Base-by-base conservation (phyloP, 1,140 invertebrate species). In the Drosophila saltans region DNA sequence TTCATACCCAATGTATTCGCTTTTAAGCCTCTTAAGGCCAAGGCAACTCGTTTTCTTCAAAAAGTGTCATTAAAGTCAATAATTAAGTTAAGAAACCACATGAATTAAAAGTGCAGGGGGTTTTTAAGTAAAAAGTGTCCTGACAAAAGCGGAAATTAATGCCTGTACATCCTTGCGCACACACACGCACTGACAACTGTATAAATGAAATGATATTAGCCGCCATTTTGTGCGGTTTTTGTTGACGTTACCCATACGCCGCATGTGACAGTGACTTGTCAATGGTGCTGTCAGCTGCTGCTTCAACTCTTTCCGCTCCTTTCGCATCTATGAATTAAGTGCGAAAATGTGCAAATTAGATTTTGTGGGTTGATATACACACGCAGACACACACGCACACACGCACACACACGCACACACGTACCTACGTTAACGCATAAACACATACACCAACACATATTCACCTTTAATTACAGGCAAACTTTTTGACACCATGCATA, bases 171-270 rank as follows among this genome's bases (percentile, higher is more conserved):
- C 40, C 41, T 56, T 26, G 26, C 45, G 9, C 45, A 26, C 21
- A 57, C 61, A 65, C 57, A 64, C 66, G 43, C 41, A 43, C 41
- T 68, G 56, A 69, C 56, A 66, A 52, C 63, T 73, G 65, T 82
- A 80, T 82, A 82, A 82, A 83, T 84, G 52, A 82, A 84, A 84
- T 82, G 59, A 76, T 82, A 80, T 84, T 80, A 74, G 67, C 66
- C 65, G 76, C 80, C 70, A 81, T 75, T 80, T 79, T 79, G 79
- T 65, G 66, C 52, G 56, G 33, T 61, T 72, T 70, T 68, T 65
- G 63, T 48, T 58, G 39, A 63, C 43, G 61, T 71, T 69, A 63
- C 72, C 66, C 59, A 69, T 78, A 80, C 72, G 70, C 70, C 48
- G 52, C 60, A 66, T 80, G 58, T 66, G 63, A 58, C 73, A 67